A percentile compares a stretch with the other conserved stretches of the same genome.
phyloP scores from a whole-genome alignment of 2,797 vertebrate genomes.

The Propithecus deckenii region DNA sequence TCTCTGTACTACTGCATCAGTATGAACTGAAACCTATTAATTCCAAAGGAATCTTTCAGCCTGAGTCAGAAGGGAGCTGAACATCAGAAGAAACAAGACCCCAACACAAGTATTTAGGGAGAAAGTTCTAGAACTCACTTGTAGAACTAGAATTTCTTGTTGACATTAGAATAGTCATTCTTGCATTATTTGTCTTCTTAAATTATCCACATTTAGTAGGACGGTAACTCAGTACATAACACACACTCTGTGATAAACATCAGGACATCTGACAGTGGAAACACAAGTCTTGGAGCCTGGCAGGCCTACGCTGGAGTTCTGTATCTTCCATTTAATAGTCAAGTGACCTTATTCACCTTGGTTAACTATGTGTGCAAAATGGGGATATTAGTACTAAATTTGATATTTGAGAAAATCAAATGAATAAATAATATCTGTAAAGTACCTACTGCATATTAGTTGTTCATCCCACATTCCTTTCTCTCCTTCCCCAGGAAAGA shows the following conservation, averaged over 20 bases:
- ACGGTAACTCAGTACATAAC: neutral
- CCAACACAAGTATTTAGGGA: neutral
- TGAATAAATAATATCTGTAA: neutral
- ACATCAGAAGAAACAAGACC: neutral
- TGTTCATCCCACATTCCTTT: neutral
- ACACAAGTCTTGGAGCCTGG: neutral
- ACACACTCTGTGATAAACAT: neutral
- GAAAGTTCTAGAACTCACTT: neutral
- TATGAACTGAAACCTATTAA: neutral
- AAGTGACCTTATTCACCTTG: neutral
- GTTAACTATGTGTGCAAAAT: neutral
- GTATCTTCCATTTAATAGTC: neutral
- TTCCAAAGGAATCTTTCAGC: constrained; percentile 25
- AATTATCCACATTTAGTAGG: neutral
- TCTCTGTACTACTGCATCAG: neutral
- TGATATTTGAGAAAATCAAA: neutral
- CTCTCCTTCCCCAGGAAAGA: neutral
- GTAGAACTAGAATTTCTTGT: neutral
- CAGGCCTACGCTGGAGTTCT: neutral
- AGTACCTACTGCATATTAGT: neutral
- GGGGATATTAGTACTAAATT: neutral
- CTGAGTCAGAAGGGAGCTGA: neutral
- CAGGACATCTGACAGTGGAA: neutral
- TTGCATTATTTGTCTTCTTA: neutral
- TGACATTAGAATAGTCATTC: neutral